A percentile compares a stretch with the other conserved stretches of the same genome.
Conservation (phyloP, 2,113 vertebrate genomes). For the Phaethornis superciliosus region DNA sequence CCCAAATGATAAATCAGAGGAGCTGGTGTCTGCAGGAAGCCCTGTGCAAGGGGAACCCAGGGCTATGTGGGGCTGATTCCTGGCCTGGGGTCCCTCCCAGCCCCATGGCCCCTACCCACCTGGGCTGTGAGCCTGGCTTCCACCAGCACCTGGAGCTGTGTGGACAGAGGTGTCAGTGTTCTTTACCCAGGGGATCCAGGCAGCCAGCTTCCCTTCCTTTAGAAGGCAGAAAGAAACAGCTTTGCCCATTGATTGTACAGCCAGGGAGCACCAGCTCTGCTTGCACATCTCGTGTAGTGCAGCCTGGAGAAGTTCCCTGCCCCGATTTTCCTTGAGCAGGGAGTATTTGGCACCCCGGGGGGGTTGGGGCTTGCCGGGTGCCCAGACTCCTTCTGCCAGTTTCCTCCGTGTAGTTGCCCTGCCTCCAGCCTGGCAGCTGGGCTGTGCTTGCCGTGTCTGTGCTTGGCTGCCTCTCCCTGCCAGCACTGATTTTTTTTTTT, state of each 20-base stretch:
- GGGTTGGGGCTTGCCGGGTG: fast-evolving
- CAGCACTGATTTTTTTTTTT: background rate
- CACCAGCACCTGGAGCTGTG: fast-evolving
- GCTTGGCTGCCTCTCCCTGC: background rate
- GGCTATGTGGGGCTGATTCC: fast-evolving
- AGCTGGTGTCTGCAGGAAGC: too few species aligned
- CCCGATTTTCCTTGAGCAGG: background rate
- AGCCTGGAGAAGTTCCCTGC: background rate
- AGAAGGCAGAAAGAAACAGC: background rate
- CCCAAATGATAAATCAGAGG: too few species aligned
- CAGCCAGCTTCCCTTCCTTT: background rate
- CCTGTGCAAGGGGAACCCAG: background rate
- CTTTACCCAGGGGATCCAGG: background rate
- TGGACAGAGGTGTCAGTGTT: background rate
- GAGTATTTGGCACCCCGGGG: fast-evolving
- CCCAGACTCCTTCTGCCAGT: fast-evolving
- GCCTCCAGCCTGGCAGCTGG: background rate
- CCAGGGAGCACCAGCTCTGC: fast-evolving
- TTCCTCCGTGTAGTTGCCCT: background rate
- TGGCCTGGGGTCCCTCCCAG: background rate
- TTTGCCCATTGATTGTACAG: background rate
- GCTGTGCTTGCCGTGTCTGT: background rate
- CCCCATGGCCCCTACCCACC: fast-evolving
- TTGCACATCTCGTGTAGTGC: fast-evolving
- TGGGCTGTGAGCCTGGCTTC: background rate